Conservation (phyloP, 2,888 invertebrate species). For the Caradrina kadenii region DNA sequence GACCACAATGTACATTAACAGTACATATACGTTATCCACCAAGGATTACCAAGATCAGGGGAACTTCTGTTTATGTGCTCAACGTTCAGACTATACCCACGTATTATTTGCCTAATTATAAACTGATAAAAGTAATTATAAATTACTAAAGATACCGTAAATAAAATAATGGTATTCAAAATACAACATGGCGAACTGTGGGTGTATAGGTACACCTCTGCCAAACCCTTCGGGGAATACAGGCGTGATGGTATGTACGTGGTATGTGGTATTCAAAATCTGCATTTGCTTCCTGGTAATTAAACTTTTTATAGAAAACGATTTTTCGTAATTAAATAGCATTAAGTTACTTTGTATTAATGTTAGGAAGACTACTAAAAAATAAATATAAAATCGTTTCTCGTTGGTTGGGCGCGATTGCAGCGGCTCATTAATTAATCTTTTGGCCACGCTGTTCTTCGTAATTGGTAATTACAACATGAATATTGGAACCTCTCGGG, state of each 20-base stretch:
- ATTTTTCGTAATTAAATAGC: too few relatives aligned
- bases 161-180: too few relatives aligned
- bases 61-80: slow-evolving; percentile 10
- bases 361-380: not conserved
- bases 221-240: too few relatives aligned
- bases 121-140: not conserved
- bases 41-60: slow-evolving; percentile 13
- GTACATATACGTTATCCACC: slow-evolving; percentile 7
- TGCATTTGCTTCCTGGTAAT: too few relatives aligned
- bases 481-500: slow-evolving; percentile 7
- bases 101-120: not conserved
- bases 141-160: not conserved
- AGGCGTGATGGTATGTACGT: too few relatives aligned
- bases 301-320: too few relatives aligned
- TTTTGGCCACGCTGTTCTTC: not conserved
- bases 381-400: not conserved
- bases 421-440: slow-evolving; percentile 23
- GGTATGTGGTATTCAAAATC: too few relatives aligned
- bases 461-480: slow-evolving; percentile 30
- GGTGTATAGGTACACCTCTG: too few relatives aligned
- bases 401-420: not conserved
- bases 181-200: too few relatives aligned
- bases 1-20: slow-evolving; percentile 9
- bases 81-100: slow-evolving; percentile 1
- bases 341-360: not conserved